Conservation (phyloP, 2,797 vertebrate species). For the Pempheris klunzingeri region DNA sequence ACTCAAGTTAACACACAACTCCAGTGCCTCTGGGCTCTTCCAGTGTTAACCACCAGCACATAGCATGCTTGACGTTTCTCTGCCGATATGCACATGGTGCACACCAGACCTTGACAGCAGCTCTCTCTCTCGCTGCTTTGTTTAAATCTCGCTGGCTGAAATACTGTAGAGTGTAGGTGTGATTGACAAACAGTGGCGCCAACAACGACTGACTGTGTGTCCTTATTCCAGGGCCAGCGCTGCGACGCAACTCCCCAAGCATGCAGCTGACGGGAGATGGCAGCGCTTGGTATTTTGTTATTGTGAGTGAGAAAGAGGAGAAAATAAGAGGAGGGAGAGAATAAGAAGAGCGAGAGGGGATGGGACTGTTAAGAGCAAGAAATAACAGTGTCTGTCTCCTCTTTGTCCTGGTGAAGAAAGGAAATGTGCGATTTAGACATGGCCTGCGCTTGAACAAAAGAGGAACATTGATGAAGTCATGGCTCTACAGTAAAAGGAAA, state of each 20-base stretch:
- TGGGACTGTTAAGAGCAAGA: constrained; percentile 62
- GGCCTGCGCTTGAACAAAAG: constrained; percentile 41
- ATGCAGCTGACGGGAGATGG: constrained; percentile 75
- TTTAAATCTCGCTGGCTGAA: constrained; percentile 50
- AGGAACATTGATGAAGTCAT: constrained; percentile 43
- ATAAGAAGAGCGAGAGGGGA: constrained; percentile 60
- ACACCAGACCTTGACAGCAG: constrained; percentile 55
- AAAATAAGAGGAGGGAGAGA: constrained; percentile 38
- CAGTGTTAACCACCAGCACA: constrained; percentile 48
- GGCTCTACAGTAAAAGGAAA: constrained; percentile 16
- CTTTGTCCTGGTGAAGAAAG: constrained; percentile 62
- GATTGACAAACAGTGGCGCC: constrained; percentile 67
- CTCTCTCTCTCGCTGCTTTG: constrained; percentile 31
- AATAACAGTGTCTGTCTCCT: constrained; percentile 61
- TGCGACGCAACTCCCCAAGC: constrained; percentile 54
- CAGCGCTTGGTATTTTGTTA: constrained; percentile 78
- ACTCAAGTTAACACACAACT: constrained; percentile 42
- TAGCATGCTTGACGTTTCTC: constrained; percentile 23
- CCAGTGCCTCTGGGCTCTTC: constrained; percentile 39
- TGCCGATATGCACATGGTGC: constrained; percentile 43
- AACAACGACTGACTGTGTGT: constrained; percentile 69
- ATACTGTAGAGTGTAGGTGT: constrained; percentile 65
- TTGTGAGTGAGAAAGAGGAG: constrained; percentile 52
- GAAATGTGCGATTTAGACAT: constrained; percentile 54
- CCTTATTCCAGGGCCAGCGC: constrained; percentile 55